Evolutionary conservation across 2,113 vertebrate genomes (phyloP).

Genomic region (Anarhynchus alexandrinus): DNA sequence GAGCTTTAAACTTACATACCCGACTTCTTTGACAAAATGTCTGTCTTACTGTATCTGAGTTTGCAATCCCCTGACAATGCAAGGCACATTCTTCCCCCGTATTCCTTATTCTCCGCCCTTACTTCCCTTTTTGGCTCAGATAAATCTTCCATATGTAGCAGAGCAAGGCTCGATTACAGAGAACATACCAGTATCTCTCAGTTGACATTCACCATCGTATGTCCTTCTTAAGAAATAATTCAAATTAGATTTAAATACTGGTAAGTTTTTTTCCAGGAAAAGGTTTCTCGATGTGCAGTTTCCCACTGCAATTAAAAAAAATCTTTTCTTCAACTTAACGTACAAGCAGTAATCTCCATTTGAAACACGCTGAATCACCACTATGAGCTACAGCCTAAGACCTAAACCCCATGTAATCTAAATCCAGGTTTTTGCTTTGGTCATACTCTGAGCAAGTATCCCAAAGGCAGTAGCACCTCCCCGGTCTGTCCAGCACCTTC

Average conservation of each 20-base stretch:
- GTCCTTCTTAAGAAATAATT: background rate
- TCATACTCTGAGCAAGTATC: background rate
- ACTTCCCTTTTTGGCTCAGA: background rate
- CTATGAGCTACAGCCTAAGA: background rate
- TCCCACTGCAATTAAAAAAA: background rate
- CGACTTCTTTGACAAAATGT: slow-evolving; percentile 1
- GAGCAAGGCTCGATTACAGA: background rate
- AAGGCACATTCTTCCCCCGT: background rate
- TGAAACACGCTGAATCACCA: background rate
- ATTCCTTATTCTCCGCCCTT: background rate
- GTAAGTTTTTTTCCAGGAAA: background rate
- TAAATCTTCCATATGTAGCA: background rate
- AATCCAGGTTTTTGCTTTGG: background rate
- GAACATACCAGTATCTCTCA: background rate
- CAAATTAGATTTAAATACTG: background rate
- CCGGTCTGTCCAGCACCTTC: background rate
- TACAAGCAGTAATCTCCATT: background rate
- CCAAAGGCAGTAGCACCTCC: background rate
- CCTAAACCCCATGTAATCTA: background rate
- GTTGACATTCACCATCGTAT: background rate
- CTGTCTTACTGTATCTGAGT: background rate
- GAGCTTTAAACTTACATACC: slow-evolving; percentile 22
- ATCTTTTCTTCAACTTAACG: background rate
- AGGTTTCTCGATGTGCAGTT: background rate
- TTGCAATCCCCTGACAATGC: background rate